Percentiles rank a stretch among this genome's conserved stretches.
phyloP scores from a whole-genome alignment of 2,113 vertebrate species.

The Dasyornis broadbenti region DNA sequence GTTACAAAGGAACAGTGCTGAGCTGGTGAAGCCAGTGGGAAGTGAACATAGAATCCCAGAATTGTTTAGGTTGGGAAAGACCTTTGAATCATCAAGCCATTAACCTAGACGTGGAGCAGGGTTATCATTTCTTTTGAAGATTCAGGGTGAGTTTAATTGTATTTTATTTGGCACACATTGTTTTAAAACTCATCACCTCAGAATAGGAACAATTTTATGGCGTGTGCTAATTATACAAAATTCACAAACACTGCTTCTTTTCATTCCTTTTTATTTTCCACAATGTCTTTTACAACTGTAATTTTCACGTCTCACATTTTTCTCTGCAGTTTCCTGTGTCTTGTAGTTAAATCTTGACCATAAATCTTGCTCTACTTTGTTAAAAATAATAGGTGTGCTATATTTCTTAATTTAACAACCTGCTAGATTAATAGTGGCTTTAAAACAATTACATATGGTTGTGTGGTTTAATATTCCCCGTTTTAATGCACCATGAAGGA shows the following conservation, averaged over 20 bases:
- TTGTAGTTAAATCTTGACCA: neutral
- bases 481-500: neutral
- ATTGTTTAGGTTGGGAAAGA: neutral
- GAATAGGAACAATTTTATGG: neutral
- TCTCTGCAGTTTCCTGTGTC: neutral
- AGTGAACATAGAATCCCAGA: neutral
- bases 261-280: neutral
- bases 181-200: neutral
- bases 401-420: conserved; percentile 7
- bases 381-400: neutral
- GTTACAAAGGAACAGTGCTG: neutral
- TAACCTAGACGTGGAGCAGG: neutral
- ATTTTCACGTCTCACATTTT: neutral
- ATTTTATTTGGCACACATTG: neutral
- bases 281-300: neutral
- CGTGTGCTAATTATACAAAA: neutral
- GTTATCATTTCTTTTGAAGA: neutral
- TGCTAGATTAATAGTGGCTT: neutral
- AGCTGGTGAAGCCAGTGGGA: neutral
- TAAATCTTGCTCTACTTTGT: neutral
- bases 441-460: conserved; percentile 15
- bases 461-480: neutral
- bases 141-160: neutral
- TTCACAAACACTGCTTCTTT: neutral
- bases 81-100: neutral